These are phyloP conservation scores for Cacoxenus indagator DNA, from an alignment of 2,888 invertebrate species.

Conservation along the genomic window DNA sequence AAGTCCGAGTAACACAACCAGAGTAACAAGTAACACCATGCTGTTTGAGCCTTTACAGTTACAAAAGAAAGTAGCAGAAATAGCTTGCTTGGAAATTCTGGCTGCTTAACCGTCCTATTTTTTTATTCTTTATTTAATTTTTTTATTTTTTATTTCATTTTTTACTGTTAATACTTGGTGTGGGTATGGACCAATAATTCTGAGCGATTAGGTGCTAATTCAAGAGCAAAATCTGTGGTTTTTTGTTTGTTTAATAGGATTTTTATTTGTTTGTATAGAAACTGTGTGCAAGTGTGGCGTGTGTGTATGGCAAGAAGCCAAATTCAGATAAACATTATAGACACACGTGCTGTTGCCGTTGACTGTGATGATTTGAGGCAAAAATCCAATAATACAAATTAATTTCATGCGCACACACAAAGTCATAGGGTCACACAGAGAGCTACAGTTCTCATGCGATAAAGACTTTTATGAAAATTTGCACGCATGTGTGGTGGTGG, in stretches of 20 bases:
- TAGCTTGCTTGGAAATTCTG: no score
- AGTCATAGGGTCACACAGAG: neutral
- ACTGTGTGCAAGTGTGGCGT: no score
- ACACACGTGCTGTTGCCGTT: neutral
- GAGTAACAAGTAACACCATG: no score
- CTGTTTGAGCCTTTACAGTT: no score
- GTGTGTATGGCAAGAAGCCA: neutral
- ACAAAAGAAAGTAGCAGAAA: no score
- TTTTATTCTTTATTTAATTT: no score
- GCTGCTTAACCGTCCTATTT: no score
- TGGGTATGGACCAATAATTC: neutral
- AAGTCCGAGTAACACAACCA: no score
- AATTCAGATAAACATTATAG: neutral
- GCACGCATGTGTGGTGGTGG: conserved; percentile 4
- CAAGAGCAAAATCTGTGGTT: conserved; percentile 30
- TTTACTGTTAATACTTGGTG: no score
- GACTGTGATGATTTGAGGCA: conserved; percentile 32
- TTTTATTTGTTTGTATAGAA: neutral
- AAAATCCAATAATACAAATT: conserved; percentile 14
- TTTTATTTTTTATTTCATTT: no score
- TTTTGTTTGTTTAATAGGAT: conserved; percentile 17
- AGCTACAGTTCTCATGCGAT: conserved; percentile 25
- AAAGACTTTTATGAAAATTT: conserved; percentile 39
- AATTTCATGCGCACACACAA: conserved; percentile 22
- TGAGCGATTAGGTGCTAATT: conserved; percentile 9